These are phyloP conservation scores for Plebejus argus DNA, from an alignment of 2,888 invertebrate species.

Conservation along the genomic window DNA sequence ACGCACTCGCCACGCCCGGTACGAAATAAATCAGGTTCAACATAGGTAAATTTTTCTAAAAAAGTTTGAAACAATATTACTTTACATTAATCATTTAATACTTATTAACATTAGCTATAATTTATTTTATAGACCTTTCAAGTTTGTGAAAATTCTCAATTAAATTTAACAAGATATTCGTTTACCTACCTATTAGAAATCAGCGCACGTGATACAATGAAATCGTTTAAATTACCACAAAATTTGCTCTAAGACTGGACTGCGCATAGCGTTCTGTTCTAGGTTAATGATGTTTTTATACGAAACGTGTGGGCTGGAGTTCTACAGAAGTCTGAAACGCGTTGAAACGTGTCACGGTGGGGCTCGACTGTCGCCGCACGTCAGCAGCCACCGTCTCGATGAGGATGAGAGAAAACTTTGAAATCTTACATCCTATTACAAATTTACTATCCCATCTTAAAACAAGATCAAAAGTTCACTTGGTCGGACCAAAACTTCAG, in stretches of 20 bases:
- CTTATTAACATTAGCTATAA: slow-evolving; percentile 79
- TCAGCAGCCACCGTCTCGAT: slow-evolving; percentile 63
- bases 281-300: slow-evolving; percentile 4
- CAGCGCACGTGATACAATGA: slow-evolving; percentile 44
- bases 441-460: slow-evolving; percentile 72
- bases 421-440: slow-evolving; percentile 65
- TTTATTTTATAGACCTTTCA: slow-evolving; percentile 59
- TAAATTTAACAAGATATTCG: slow-evolving; percentile 78
- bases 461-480: slow-evolving; percentile 79
- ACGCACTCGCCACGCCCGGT: neutral
- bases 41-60: slow-evolving; percentile 81
- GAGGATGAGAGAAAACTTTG: slow-evolving; percentile 65
- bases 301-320: slow-evolving; percentile 24
- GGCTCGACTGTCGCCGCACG: neutral
- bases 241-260: slow-evolving; percentile 27
- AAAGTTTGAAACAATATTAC: slow-evolving; percentile 72
- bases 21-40: slow-evolving; percentile 72
- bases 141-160: slow-evolving; percentile 74
- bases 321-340: slow-evolving; percentile 13
- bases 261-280: neutral
- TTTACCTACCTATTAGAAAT: slow-evolving; percentile 74
- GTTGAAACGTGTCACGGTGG: neutral
- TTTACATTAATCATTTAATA: slow-evolving; percentile 74
- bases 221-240: slow-evolving; percentile 33
- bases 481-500: slow-evolving; percentile 81